Evolutionary conservation across 1,140 invertebrate genomes (phyloP).

Genomic region (Cydia strobilella): DNA sequence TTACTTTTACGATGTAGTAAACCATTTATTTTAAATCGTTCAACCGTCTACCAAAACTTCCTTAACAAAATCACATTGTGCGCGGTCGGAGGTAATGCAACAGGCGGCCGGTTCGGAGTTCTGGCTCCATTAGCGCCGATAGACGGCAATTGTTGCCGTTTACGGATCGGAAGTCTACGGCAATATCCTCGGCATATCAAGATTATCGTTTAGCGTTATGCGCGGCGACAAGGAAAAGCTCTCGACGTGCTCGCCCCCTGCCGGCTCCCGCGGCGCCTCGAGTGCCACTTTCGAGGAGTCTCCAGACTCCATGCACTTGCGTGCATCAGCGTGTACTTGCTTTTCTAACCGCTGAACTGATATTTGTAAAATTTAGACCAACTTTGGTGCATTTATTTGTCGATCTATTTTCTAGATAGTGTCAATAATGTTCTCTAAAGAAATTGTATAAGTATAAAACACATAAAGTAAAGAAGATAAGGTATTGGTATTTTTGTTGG

Average conservation of each 20-base stretch:
- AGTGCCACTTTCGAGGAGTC: slow-evolving; percentile 42
- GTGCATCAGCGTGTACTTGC: slow-evolving; percentile 48
- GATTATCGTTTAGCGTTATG: slow-evolving; percentile 77
- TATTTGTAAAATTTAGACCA: background rate
- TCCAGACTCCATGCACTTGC: slow-evolving; percentile 37
- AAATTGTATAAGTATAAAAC: too few relatives aligned
- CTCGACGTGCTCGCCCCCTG: slow-evolving; percentile 52
- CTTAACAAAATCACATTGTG: slow-evolving; percentile 9
- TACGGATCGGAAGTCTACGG: slow-evolving; percentile 60
- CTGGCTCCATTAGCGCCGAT: slow-evolving; percentile 58
- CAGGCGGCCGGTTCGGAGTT: slow-evolving; percentile 38
- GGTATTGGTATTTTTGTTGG: background rate
- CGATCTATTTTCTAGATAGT: background rate
- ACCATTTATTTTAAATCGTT: background rate
- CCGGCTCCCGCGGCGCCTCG: slow-evolving; percentile 43
- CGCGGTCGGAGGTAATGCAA: slow-evolving; percentile 11
- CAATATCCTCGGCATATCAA: slow-evolving; percentile 62
- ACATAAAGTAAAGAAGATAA: too few relatives aligned
- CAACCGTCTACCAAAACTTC: background rate
- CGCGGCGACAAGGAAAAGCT: slow-evolving; percentile 75
- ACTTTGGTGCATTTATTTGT: background rate
- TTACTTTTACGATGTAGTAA: background rate
- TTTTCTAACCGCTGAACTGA: slow-evolving; percentile 6
- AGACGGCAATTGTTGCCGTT: slow-evolving; percentile 69
- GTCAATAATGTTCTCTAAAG: too few relatives aligned